Percentiles rank a stretch among this genome's conserved stretches.
These are phyloP conservation scores for Drosophila kurseongensis DNA, from an alignment of 1,140 invertebrate genomes.

Conservation along the genomic window DNA sequence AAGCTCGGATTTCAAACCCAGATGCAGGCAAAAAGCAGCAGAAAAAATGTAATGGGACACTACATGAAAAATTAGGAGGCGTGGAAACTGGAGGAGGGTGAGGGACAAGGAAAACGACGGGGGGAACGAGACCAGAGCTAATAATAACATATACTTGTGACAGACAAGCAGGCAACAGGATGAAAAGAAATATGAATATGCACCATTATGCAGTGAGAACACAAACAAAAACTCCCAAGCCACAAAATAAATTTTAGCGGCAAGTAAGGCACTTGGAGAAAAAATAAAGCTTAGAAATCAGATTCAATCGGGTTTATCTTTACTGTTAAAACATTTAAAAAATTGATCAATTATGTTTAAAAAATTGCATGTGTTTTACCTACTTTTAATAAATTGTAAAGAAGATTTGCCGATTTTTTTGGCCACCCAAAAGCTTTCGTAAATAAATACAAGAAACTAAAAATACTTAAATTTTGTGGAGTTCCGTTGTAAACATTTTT, in stretches of 20 bases:
- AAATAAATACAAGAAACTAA: no score
- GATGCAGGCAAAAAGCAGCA: conserved; percentile 44
- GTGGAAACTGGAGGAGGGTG: neutral
- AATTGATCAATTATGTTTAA: no score
- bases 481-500: no score
- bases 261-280: conserved; percentile 11
- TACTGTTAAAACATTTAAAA: no score
- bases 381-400: no score
- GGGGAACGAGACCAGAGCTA: conserved; percentile 42
- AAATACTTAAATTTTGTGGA: no score
- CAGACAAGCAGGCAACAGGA: conserved; percentile 12
- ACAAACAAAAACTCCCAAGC: conserved; percentile 11
- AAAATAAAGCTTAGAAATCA: neutral
- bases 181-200: conserved; percentile 40
- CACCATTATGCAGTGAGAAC: conserved; percentile 26
- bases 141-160: conserved; percentile 49
- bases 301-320: no score
- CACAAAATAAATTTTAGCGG: neutral
- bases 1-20: conserved; percentile 74
- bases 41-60: conserved; percentile 39
- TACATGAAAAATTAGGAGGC: conserved; percentile 32
- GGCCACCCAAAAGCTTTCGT: no score
- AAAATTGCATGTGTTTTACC: no score
- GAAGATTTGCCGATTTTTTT: no score
- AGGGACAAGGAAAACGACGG: neutral